Conservation (phyloP, 2,888 invertebrate species). For the Nemotelus nigrinus region DNA sequence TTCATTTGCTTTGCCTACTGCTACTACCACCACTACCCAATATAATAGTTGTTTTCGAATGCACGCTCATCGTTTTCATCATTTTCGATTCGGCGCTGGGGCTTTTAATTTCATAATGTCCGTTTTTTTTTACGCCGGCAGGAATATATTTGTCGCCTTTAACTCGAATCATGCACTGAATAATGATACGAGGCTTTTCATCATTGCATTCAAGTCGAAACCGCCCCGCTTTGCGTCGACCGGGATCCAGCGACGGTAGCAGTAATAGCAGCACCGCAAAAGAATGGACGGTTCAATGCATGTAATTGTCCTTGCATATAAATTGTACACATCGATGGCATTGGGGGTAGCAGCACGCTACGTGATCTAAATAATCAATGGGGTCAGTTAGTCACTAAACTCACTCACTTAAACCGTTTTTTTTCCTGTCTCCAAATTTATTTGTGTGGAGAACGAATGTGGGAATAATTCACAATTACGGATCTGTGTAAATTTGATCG, state of each 20-base stretch:
- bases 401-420: neutral
- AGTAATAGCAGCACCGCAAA: neutral
- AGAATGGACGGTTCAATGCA: slow-evolving; percentile 13
- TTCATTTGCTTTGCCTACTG: neutral
- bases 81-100: neutral
- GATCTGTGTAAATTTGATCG: slow-evolving; percentile 7
- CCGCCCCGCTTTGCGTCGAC: slow-evolving; percentile 5
- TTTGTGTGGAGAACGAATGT: neutral
- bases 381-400: slow-evolving; percentile 12
- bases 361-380: slow-evolving; percentile 30
- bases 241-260: neutral
- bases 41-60: neutral
- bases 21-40: too few relatives aligned
- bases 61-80: neutral
- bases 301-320: slow-evolving; percentile 39
- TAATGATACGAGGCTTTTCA: slow-evolving; percentile 21
- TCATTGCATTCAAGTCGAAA: slow-evolving; percentile 3
- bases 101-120: slow-evolving; percentile 38
- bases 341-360: neutral
- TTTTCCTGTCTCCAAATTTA: neutral
- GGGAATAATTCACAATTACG: neutral
- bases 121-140: slow-evolving; percentile 23
- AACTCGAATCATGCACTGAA: slow-evolving; percentile 37
- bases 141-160: slow-evolving; percentile 45
- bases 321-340: slow-evolving; percentile 12